Evolutionary conservation across 2,113 vertebrate species (phyloP).

Genomic region (Tenebrosternarchus preto): DNA sequence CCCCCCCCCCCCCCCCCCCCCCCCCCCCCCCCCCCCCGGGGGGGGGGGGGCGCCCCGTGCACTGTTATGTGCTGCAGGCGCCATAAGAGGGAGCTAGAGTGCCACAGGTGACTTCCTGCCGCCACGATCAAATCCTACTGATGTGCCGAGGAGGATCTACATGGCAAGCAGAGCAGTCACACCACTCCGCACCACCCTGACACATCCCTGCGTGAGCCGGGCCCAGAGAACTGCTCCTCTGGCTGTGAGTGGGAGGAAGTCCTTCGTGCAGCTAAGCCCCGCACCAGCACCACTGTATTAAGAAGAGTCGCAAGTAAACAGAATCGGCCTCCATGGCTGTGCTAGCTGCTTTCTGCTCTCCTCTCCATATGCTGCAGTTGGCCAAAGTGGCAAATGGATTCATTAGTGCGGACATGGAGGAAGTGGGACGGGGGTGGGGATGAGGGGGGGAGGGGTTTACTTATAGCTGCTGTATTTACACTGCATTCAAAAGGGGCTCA

Average conservation of each 20-base stretch:
- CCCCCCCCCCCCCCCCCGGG: no score
- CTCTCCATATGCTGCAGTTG: not conserved
- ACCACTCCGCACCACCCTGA: conserved; percentile 38
- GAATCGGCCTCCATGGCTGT: not conserved
- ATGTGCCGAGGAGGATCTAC: conserved; percentile 37
- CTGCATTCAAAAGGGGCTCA: conserved; percentile 49
- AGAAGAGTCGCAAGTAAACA: conserved; percentile 4
- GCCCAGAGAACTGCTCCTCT: conserved; percentile 36
- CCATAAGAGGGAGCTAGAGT: conserved; percentile 71
- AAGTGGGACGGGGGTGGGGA: conserved; percentile 10
- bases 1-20: no score
- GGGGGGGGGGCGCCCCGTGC: no score
- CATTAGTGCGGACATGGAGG: conserved; percentile 43
- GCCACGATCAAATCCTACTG: conserved; percentile 55
- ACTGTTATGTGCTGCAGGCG: conserved; percentile 41
- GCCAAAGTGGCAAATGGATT: conserved; percentile 12
- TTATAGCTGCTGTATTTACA: conserved; percentile 58
- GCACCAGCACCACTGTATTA: conserved; percentile 9
- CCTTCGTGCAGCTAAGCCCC: conserved; percentile 7
- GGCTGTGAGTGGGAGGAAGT: conserved; percentile 41
- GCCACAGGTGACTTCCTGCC: conserved; percentile 47
- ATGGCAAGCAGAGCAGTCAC: no score
- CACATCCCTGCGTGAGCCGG: conserved; percentile 49
- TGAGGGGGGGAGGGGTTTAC: conserved; percentile 34
- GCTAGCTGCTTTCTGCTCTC: not conserved